Evolutionary conservation across 2,113 vertebrate species (phyloP), one percentile per base, ranked within the genome.

Genomic region (Rhinoptilus africanus): DNA sequence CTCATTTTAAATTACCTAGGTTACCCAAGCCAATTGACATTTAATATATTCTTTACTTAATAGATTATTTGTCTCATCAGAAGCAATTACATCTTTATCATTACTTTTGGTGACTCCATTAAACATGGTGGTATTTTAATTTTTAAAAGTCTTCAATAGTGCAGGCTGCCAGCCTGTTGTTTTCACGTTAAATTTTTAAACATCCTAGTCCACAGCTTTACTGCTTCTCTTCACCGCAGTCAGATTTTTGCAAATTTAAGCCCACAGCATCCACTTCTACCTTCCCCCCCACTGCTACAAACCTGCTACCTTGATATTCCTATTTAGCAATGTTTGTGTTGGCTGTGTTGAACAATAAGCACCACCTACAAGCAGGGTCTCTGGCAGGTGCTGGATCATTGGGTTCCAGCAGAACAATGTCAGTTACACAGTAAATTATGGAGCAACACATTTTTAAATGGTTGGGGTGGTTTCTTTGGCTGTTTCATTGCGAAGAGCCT

Each of bases 171-270:
- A 94, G 80, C 34, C 88, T 88, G 50, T 79, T 97, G 86, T 88
- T 97, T 79, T 80, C 90, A 73, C 26, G 5, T 84, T 97, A 91
- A 88, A 96, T 97, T 96, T 97, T 97, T 96, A 90, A 98, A 94
- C 57, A 83, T 50, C 57, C 41, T 77, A 71, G 83, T 81, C 86
- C 57, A 59, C 84, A 88, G 89, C 64, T 91, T 94, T 64, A 66
- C 84, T 77, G 89, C 72, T 93, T 85, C 88, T 19, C 81, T 60
- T 90, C 85, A 43, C 62, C 56, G 47, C 88, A 92, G 90, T 75
- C 94, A 66, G 39, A 66, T 4, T 56, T 59, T 22, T 68, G 37
- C 71, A 77, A 74, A 92, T 89, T 91, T 69, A 91, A 94, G 91
- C 35, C 77, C 34, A 72, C 34, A 63, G 60, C 89, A 60, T 7